These are phyloP conservation scores for Chromis chromis DNA, from an alignment of 2,797 vertebrate species.

Conservation along the genomic window DNA sequence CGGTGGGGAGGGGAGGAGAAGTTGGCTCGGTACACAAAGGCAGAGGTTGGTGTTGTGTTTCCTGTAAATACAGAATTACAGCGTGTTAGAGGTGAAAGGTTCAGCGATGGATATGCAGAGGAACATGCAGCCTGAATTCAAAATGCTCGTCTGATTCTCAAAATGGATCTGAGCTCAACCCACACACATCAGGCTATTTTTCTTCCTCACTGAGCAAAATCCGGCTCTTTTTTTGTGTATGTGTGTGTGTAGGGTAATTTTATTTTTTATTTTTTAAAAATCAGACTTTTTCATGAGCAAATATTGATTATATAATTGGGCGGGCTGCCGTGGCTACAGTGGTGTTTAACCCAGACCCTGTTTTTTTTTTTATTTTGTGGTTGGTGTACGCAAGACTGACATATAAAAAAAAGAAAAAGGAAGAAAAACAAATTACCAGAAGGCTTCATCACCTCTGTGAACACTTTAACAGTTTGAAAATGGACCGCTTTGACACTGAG, in stretches of 20 bases:
- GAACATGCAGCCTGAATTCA: slow-evolving; percentile 69
- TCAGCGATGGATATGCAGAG: slow-evolving; percentile 71
- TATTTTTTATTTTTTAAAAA: slow-evolving; percentile 28
- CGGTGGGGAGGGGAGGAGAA: neutral
- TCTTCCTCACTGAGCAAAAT: slow-evolving; percentile 30
- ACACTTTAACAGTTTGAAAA: slow-evolving; percentile 25
- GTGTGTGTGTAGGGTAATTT: slow-evolving; percentile 3
- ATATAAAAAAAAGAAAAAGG: slow-evolving; percentile 28
- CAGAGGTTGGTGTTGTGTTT: slow-evolving; percentile 77
- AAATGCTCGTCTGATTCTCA: slow-evolving; percentile 74
- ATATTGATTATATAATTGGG: slow-evolving; percentile 76
- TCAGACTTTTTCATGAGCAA: slow-evolving; percentile 57
- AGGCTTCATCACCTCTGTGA: slow-evolving; percentile 26
- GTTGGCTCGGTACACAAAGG: slow-evolving; percentile 67
- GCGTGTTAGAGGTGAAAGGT: slow-evolving; percentile 73
- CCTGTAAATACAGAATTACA: slow-evolving; percentile 80
- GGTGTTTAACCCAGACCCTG: slow-evolving; percentile 70
- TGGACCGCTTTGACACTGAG: slow-evolving; percentile 25
- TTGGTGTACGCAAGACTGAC: slow-evolving; percentile 30
- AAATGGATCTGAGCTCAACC: slow-evolving; percentile 74
- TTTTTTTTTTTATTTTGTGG: slow-evolving; percentile 17
- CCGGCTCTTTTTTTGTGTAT: neutral
- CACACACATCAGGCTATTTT: slow-evolving; percentile 61
- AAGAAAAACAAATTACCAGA: slow-evolving; percentile 23
- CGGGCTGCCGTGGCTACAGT: slow-evolving; percentile 52